These are phyloP conservation scores for Metopia argyrocephala DNA, from an alignment of 2,888 invertebrate species.

Conservation along the genomic window DNA sequence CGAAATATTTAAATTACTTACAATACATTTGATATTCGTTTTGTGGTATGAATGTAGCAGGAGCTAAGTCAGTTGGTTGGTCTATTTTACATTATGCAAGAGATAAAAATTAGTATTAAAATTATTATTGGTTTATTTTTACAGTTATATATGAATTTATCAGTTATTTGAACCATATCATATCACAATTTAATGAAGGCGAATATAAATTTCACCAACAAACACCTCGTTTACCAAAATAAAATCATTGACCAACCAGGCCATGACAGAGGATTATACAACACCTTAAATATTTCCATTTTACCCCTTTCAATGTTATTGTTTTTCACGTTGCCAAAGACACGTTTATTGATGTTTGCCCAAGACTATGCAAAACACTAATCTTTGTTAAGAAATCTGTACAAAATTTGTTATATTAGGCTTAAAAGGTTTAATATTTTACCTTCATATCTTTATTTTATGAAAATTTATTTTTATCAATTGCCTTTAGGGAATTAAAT, in stretches of 20 bases:
- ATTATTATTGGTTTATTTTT: conserved; percentile 16
- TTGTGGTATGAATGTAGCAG: not conserved
- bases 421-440: conserved; percentile 27
- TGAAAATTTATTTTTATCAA: conserved; percentile 34
- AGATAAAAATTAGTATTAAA: not conserved
- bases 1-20: conserved; percentile 64
- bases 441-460: conserved; percentile 21
- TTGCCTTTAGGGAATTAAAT: conserved; percentile 46
- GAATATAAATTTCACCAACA: not conserved
- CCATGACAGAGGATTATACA: not conserved
- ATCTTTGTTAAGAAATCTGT: conserved; percentile 39
- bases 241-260: not conserved
- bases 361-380: conserved; percentile 41
- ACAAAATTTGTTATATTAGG: conserved; percentile 16
- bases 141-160: conserved; percentile 16
- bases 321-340: conserved; percentile 3
- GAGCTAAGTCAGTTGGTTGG: conserved; percentile 24
- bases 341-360: conserved; percentile 47
- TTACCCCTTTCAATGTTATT: conserved; percentile 8
- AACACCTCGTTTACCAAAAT: not conserved
- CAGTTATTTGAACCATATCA: conserved; percentile 15
- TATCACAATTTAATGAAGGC: not conserved
- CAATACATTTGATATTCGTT: conserved; percentile 45
- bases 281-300: not conserved
- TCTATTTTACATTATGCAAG: conserved; percentile 37